Evolutionary conservation across 2,888 invertebrate genomes (phyloP).

Genomic region (Hyposoter didymator): DNA sequence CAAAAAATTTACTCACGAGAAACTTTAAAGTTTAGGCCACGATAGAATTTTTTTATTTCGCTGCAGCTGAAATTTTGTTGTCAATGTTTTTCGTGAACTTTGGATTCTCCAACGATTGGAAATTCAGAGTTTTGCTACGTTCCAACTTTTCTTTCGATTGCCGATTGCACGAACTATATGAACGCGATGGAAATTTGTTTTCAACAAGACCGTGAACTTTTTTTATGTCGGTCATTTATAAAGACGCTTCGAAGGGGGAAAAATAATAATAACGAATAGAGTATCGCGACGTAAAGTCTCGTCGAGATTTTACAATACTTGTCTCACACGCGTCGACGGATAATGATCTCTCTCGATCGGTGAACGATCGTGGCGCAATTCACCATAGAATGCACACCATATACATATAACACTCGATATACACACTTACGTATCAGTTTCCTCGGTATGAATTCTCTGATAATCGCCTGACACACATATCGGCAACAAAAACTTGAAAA

Average conservation of each 20-base stretch:
- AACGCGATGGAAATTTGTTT: background rate
- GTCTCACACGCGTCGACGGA: slow-evolving; percentile 62
- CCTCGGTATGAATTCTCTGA: slow-evolving; percentile 48
- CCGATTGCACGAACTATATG: background rate
- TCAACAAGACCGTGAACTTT: background rate
- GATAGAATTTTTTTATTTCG: background rate
- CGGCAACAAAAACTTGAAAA: slow-evolving; percentile 40
- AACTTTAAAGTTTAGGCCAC: background rate
- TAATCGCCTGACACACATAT: slow-evolving; percentile 57
- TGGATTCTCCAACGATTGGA: too few relatives aligned
- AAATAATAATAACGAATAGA: background rate
- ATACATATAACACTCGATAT: background rate
- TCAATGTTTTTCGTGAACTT: background rate
- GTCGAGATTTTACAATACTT: slow-evolving; percentile 53
- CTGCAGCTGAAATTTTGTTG: background rate
- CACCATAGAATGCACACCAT: slow-evolving; percentile 11
- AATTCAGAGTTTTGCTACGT: too few relatives aligned
- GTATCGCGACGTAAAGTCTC: slow-evolving; percentile 4
- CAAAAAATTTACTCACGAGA: background rate
- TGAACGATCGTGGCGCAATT: slow-evolving; percentile 60
- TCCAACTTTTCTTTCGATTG: background rate
- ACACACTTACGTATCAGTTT: slow-evolving; percentile 28
- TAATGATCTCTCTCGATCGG: slow-evolving; percentile 68
- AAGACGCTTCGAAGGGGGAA: background rate
- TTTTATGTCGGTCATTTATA: background rate